phyloP scores from a whole-genome alignment of 2,888 invertebrate species.

The Eurytoma californica region DNA sequence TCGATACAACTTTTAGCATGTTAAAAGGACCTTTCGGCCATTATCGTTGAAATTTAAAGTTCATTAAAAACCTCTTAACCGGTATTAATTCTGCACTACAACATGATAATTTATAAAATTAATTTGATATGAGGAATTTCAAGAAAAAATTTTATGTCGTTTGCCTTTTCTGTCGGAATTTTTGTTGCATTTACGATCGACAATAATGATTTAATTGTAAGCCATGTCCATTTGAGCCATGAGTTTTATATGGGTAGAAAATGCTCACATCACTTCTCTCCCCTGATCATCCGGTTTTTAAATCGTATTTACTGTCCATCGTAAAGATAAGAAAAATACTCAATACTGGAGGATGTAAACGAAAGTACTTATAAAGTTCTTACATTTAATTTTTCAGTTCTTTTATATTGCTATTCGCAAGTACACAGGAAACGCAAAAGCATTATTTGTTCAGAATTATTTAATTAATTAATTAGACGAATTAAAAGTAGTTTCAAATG shows the following conservation, averaged over 20 bases:
- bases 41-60: slow-evolving; percentile 34
- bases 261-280: slow-evolving; percentile 45
- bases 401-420: no score
- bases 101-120: no score
- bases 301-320: slow-evolving; percentile 32
- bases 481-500: no score
- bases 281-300: slow-evolving; percentile 26
- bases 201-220: slow-evolving; percentile 73
- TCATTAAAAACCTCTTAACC: no score
- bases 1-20: slow-evolving; percentile 64
- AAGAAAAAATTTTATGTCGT: neutral
- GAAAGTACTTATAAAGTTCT: neutral
- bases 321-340: slow-evolving; percentile 69
- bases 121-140: no score
- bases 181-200: slow-evolving; percentile 71
- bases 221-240: slow-evolving; percentile 65
- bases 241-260: slow-evolving; percentile 62
- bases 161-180: neutral
- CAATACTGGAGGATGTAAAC: slow-evolving; percentile 21
- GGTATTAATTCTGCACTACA: no score
- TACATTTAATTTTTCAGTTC: neutral
- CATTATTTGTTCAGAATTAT: no score
- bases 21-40: slow-evolving; percentile 53
- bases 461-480: no score
- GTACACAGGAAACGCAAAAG: neutral